These are phyloP conservation scores for Chlorospingus semifuscus DNA, from an alignment of 2,797 vertebrate genomes.

Conservation along the genomic window DNA sequence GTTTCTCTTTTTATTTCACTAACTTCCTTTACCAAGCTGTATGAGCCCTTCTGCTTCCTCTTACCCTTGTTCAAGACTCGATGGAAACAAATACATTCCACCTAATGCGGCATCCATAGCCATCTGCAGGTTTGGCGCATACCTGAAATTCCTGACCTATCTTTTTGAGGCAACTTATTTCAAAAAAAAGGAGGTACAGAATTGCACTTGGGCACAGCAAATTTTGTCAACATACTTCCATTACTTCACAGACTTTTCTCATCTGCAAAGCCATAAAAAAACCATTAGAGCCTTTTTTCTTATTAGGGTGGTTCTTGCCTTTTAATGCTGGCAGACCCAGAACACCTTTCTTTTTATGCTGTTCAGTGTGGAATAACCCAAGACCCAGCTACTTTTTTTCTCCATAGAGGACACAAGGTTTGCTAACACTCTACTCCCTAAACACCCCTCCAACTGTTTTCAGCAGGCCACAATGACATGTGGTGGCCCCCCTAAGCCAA, in stretches of 20 bases:
- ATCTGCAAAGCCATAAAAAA: accelerated
- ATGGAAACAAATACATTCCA: background rate
- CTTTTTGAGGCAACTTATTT: background rate
- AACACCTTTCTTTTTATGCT: background rate
- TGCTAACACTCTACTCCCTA: background rate
- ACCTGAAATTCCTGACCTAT: background rate
- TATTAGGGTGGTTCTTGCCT: background rate
- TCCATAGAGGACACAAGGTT: accelerated
- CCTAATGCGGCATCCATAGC: background rate
- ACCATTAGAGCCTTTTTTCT: background rate
- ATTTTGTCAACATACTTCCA: background rate
- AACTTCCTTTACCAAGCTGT: background rate
- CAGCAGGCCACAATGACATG: background rate
- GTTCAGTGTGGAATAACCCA: background rate
- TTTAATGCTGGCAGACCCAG: background rate
- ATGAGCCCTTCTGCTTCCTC: background rate
- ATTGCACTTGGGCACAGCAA: background rate
- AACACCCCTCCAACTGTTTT: background rate
- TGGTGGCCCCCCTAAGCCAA: background rate
- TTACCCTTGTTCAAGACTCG: background rate
- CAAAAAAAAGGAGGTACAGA: background rate
- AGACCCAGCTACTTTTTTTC: background rate
- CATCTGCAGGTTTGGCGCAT: background rate
- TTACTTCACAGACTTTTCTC: background rate
- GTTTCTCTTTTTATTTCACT: background rate